Evolutionary conservation across 2,888 invertebrate species (phyloP).

Genomic region (Chironomus riparius): DNA sequence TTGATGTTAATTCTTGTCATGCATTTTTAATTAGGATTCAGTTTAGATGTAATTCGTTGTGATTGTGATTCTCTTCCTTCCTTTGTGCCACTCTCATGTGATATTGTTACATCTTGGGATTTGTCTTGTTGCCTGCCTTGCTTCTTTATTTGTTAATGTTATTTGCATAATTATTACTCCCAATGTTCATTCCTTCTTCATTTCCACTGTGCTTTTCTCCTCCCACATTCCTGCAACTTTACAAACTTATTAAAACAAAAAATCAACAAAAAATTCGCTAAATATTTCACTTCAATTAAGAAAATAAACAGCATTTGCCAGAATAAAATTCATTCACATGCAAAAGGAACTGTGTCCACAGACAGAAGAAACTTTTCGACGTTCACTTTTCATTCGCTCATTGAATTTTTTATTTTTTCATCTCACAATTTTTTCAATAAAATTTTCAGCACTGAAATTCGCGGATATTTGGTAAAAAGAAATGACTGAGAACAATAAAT

Average conservation of each 20-base stretch:
- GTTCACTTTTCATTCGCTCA: constrained; percentile 8
- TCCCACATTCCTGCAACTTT: neutral
- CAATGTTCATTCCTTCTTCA: neutral
- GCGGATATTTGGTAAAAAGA: neutral
- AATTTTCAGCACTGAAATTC: neutral
- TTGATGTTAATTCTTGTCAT: constrained; percentile 26
- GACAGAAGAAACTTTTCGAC: neutral
- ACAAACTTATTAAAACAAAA: neutral
- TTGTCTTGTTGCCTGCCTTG: neutral
- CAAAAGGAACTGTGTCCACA: neutral
- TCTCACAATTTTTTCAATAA: neutral
- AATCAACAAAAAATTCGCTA: neutral
- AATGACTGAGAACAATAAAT: neutral
- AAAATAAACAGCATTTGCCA: neutral
- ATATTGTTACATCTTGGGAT: constrained; percentile 10
- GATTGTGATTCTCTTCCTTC: neutral
- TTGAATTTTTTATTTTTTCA: neutral
- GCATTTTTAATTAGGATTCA: constrained; percentile 19
- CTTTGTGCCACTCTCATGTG: neutral
- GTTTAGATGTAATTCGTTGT: neutral
- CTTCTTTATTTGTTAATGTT: neutral
- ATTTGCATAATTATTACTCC: constrained; percentile 2
- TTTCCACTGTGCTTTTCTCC: neutral
- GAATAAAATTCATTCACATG: neutral
- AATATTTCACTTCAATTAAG: neutral